phyloP scores from a whole-genome alignment of 2,113 vertebrate species.

The Nesogale talazaci region DNA sequence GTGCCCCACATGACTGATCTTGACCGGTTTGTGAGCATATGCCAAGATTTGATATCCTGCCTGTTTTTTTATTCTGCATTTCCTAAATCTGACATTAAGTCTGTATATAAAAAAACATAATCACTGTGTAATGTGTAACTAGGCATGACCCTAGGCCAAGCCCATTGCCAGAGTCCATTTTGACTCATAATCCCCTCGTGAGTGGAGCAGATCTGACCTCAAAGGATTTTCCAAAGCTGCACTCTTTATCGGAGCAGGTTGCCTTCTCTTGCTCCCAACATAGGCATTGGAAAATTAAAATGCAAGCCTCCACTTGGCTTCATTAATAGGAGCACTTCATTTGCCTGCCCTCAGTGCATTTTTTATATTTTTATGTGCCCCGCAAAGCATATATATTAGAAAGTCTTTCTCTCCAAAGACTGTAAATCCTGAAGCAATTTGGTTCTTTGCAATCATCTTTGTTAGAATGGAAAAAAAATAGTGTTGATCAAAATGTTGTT shows the following conservation, averaged over 20 bases:
- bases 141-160: neutral
- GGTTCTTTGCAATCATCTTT: slow-evolving; percentile 76
- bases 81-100: slow-evolving; percentile 64
- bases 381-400: slow-evolving; percentile 68
- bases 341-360: neutral
- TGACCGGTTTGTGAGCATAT: slow-evolving; percentile 83
- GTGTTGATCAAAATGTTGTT: slow-evolving; percentile 83
- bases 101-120: slow-evolving; percentile 49
- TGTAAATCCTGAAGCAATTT: slow-evolving; percentile 74
- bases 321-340: slow-evolving; percentile 42
- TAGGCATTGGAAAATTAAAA: slow-evolving; percentile 33
- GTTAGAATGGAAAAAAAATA: slow-evolving; percentile 79
- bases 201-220: neutral
- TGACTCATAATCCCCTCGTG: neutral
- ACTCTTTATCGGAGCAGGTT: neutral
- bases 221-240: neutral
- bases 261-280: neutral
- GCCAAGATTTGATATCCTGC: slow-evolving; percentile 53
- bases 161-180: neutral
- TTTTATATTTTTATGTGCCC: slow-evolving; percentile 28
- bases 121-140: slow-evolving; percentile 13
- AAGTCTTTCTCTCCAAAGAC: slow-evolving; percentile 62
- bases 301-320: slow-evolving; percentile 50
- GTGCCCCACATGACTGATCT: slow-evolving; percentile 73
- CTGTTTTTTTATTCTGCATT: slow-evolving; percentile 44